Conservation (phyloP, 2,888 invertebrate species). For the Lasius fuliginosus region DNA sequence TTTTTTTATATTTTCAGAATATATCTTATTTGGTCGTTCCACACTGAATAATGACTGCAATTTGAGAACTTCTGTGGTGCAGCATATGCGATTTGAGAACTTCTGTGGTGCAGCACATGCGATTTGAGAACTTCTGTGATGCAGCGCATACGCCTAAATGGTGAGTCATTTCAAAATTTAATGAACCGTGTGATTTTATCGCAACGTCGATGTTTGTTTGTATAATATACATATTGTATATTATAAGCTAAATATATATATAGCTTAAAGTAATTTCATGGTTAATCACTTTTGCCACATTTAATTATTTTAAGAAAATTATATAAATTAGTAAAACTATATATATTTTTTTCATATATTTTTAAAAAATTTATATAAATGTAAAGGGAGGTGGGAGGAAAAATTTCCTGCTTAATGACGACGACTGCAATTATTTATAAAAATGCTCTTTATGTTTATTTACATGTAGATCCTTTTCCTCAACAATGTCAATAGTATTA, state of each 20-base stretch:
- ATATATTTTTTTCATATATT: conserved; percentile 77
- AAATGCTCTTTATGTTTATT: conserved; percentile 84
- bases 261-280: background rate
- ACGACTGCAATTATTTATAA: conserved; percentile 77
- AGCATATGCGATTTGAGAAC: background rate
- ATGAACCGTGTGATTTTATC: background rate
- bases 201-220: background rate
- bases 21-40: background rate
- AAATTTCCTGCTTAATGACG: conserved; percentile 24
- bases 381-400: background rate
- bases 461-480: conserved; percentile 82
- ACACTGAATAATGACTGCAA: background rate
- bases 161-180: background rate
- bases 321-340: conserved; percentile 67
- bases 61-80: background rate
- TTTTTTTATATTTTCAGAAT: background rate
- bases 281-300: background rate
- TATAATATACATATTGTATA: background rate
- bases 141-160: background rate
- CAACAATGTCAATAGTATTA: conserved; percentile 82
- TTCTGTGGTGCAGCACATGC: background rate
- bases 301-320: background rate
- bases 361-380: conserved; percentile 70
- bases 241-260: background rate
- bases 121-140: background rate